Base-by-base conservation (phyloP, 2,113 vertebrate species). In the Phylloscopus whistleri region DNA sequence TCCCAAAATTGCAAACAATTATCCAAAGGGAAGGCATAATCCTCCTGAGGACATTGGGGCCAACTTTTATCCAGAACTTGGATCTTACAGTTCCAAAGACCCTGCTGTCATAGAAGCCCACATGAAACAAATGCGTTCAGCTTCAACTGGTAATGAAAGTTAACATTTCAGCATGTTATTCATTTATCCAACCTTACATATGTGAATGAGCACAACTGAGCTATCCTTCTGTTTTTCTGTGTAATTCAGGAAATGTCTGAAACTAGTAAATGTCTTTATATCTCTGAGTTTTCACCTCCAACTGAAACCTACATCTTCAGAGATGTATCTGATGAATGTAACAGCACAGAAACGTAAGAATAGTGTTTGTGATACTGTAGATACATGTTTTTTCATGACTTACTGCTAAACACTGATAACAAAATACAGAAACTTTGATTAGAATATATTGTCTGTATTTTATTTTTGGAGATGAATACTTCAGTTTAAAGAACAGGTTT, bases 51-150 rank as follows among this genome's bases (percentile, higher is more conserved):
- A 99, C 93, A 98, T 99, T 59, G 99, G 98, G 24, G 96, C 99
- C 92, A 99, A 98, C 95, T 99, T 99, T 97, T 99, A 99, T 90
- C 99, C 99, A 56, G 98, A 98, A 35, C 96, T 99, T 12, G 99
- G 99, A 86, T 96, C 98, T 62, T 99, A 99, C 95, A 99, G 99
- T 94, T 99, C 99, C 84, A 98, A 97, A 93, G 99, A 99, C 92
- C 99, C 99, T 89, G 95, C 98, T 62, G 96, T 99, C 66, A 98
- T 99, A 87, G 98, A 99, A 93, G 98, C 97, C 60, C 99, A 99
- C 94, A 99, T 99, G 99, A 98, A 98, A 89, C 99, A 99, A 97
- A 97, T 99, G 43, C 97, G 97, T 62, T 98, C 98, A 69, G 99
- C 99, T 85, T 98, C 98, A 56, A 98, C 99, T 84, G 99, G 99